These are phyloP conservation scores for Scaeva pyrastri DNA, from an alignment of 2,888 invertebrate species.

Conservation along the genomic window DNA sequence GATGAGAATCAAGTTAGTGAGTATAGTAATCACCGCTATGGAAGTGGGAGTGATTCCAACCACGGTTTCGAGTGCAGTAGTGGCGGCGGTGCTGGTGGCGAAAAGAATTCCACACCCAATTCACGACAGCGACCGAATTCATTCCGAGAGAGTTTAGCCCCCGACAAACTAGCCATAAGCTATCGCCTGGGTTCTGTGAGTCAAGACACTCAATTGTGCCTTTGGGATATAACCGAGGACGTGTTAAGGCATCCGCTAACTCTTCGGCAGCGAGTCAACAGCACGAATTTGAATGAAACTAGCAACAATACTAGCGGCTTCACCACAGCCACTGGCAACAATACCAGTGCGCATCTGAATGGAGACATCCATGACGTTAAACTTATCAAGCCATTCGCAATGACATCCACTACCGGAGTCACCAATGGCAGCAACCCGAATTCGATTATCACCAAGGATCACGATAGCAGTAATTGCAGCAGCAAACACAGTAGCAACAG, in stretches of 20 bases:
- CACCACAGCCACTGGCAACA: constrained; percentile 59
- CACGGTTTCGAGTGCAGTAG: constrained; percentile 79
- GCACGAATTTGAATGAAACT: constrained; percentile 79
- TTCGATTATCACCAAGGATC: constrained; percentile 68
- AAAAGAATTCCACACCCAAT: constrained; percentile 81
- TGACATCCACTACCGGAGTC: constrained; percentile 66
- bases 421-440: constrained; percentile 54
- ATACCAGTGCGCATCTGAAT: constrained; percentile 78
- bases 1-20: constrained; percentile 85
- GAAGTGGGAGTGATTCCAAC: constrained; percentile 68
- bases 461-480: constrained; percentile 80
- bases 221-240: constrained; percentile 99
- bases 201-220: constrained; percentile 98
- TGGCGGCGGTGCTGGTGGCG: constrained; percentile 77
- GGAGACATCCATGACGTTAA: constrained; percentile 83
- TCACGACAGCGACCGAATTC: constrained; percentile 81
- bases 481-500: constrained; percentile 80
- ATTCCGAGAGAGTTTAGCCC: constrained; percentile 82
- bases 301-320: constrained; percentile 75
- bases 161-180: constrained; percentile 86
- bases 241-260: constrained; percentile 90
- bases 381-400: constrained; percentile 82
- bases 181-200: constrained; percentile 97
- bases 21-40: constrained; percentile 77
- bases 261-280: constrained; percentile 82